Percentiles rank a stretch among this genome's conserved stretches.
These are phyloP conservation scores for Eulemur coronatus DNA, from an alignment of 2,797 vertebrate genomes.

Conservation along the genomic window DNA sequence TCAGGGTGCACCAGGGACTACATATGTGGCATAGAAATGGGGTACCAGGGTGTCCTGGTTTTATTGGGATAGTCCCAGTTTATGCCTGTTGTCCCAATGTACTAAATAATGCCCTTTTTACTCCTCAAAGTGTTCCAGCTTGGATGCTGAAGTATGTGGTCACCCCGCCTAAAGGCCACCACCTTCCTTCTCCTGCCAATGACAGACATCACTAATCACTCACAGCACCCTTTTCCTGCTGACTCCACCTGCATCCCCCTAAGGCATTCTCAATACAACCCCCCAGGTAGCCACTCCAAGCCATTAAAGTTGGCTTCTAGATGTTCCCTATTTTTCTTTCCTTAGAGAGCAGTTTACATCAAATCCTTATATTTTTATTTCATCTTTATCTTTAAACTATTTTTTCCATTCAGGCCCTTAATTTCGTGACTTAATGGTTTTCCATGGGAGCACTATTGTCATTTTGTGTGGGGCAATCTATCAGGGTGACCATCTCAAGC, in stretches of 20 bases:
- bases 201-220: neutral
- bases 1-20: neutral
- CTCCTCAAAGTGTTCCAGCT: neutral
- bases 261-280: neutral
- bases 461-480: neutral
- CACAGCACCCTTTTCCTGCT: neutral
- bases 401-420: neutral
- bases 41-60: neutral
- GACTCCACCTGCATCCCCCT: neutral
- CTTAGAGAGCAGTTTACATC: neutral
- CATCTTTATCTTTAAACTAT: neutral
- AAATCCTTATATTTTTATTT: neutral
- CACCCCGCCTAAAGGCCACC: neutral
- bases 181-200: neutral
- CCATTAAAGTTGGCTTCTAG: neutral
- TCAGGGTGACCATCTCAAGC: neutral
- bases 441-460: neutral
- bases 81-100: neutral
- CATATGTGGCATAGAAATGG: too few species aligned
- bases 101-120: neutral
- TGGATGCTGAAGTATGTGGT: neutral
- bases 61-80: neutral
- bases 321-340: conserved; percentile 3
- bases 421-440: neutral
- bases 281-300: neutral